phyloP scores from a whole-genome alignment of 1,140 invertebrate genomes.

The Leptonema lineaticorne region DNA sequence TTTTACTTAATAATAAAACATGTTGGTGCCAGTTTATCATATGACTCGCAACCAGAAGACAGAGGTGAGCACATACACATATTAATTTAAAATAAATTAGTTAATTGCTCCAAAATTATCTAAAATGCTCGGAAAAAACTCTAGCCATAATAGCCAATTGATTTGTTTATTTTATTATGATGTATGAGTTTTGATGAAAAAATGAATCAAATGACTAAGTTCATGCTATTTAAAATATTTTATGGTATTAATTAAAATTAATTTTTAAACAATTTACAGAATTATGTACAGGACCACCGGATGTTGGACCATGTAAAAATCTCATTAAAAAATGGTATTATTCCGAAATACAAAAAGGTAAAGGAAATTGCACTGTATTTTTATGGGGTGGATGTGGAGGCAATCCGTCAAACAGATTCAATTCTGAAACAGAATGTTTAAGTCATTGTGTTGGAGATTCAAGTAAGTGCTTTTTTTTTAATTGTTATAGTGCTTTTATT shows the following conservation, averaged over 20 bases:
- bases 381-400: constrained; percentile 77
- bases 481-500: neutral
- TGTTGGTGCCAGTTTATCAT: constrained; percentile 32
- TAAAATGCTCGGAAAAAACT: no score
- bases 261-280: constrained; percentile 32
- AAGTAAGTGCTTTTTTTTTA: constrained; percentile 46
- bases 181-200: no score
- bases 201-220: no score
- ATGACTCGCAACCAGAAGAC: constrained; percentile 36
- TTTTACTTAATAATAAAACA: constrained; percentile 17
- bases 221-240: no score
- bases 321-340: constrained; percentile 72
- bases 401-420: constrained; percentile 75
- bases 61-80: no score
- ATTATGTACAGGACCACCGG: constrained; percentile 47
- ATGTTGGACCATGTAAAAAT: constrained; percentile 67
- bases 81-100: no score
- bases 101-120: no score
- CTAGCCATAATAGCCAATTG: no score
- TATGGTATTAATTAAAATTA: no score
- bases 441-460: constrained; percentile 62
- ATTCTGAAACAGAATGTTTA: constrained; percentile 70
- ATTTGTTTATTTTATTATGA: no score
- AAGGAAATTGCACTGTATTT: constrained; percentile 65
- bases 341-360: constrained; percentile 56